Conservation (phyloP, 2,797 vertebrate species). For the Florisuga fusca region DNA sequence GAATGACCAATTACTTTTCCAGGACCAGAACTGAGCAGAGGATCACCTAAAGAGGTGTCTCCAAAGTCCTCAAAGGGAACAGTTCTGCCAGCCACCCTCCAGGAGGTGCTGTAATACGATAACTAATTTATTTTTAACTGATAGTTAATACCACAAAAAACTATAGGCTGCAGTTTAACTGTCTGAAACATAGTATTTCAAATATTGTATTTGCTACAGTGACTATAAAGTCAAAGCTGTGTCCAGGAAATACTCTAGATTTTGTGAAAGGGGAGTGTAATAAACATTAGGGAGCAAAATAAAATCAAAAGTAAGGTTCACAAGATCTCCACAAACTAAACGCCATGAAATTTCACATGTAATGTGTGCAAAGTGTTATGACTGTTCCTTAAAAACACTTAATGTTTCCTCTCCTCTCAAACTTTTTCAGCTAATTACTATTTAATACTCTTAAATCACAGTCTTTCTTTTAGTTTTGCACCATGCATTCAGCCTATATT, state of each 20-base stretch:
- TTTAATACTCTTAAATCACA: neutral
- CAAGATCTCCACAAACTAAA: neutral
- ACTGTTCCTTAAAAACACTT: neutral
- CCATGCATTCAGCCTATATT: neutral
- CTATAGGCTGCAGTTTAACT: neutral
- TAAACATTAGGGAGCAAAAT: neutral
- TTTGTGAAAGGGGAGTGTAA: neutral
- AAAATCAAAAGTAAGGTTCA: neutral
- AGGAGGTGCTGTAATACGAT: neutral
- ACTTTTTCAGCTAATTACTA: neutral
- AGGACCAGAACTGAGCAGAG: neutral
- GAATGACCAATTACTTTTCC: neutral
- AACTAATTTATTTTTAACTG: neutral
- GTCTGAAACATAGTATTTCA: neutral
- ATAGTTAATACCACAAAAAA: neutral
- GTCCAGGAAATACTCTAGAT: neutral
- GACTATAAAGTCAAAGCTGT: neutral
- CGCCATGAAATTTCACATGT: neutral
- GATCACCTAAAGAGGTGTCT: neutral
- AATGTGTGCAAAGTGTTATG: neutral
- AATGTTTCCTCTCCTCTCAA: neutral
- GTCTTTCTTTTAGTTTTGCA: neutral
- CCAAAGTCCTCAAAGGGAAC: neutral
- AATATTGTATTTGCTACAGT: neutral
- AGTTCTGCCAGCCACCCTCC: rapidly evolving